Percentiles rank a stretch among this genome's conserved stretches.
Evolutionary conservation across 2,797 vertebrate species (phyloP).

Genomic region (Oreortyx pictus): DNA sequence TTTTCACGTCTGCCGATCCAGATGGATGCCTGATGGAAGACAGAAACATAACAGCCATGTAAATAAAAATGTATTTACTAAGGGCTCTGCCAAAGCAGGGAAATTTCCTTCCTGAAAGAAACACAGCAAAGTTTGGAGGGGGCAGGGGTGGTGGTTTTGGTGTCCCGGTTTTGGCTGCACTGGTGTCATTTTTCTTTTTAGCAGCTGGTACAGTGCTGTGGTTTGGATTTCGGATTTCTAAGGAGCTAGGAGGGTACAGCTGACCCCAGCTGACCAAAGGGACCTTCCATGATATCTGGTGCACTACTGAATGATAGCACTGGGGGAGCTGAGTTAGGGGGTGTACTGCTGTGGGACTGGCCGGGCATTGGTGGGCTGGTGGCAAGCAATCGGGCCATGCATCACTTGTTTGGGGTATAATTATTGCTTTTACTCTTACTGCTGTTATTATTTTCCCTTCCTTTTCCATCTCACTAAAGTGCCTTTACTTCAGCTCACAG

Average conservation of each 20-base stretch:
- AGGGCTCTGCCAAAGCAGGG: neutral
- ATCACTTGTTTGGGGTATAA: neutral
- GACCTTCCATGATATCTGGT: neutral
- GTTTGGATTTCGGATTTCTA: neutral
- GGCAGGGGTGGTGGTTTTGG: fast-evolving
- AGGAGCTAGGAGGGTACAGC: neutral
- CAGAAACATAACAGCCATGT: neutral
- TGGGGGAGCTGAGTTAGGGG: neutral
- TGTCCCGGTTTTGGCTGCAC: neutral
- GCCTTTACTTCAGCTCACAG: neutral
- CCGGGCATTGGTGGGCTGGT: neutral
- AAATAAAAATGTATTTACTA: constrained; percentile 22
- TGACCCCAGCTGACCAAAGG: neutral
- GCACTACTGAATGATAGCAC: neutral
- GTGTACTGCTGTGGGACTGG: neutral
- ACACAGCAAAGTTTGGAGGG: neutral
- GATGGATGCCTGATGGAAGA: constrained; percentile 8
- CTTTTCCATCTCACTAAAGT: neutral
- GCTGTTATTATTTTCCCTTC: neutral
- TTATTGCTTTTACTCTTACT: neutral
- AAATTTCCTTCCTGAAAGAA: neutral
- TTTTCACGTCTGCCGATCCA: neutral
- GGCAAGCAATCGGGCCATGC: neutral
- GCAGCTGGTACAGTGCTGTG: neutral
- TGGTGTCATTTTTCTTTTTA: neutral